These are phyloP conservation scores for Agonopterix alstromeriana DNA, from an alignment of 2,888 invertebrate species.

Conservation along the genomic window DNA sequence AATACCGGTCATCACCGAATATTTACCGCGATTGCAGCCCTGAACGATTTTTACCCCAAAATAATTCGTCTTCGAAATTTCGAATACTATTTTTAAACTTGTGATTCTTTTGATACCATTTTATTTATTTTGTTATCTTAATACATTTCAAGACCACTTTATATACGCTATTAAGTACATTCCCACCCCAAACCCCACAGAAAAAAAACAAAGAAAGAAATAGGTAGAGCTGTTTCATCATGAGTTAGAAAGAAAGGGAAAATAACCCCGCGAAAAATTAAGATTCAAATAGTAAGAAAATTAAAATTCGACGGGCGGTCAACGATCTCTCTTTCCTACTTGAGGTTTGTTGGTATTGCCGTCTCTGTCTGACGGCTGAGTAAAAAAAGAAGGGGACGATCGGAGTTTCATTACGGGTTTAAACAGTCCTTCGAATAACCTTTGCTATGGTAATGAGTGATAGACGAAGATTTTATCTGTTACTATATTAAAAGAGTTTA, in stretches of 20 bases:
- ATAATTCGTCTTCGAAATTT: too few species aligned
- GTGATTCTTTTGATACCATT: too few species aligned
- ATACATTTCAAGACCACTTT: too few species aligned
- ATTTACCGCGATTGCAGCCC: too few species aligned
- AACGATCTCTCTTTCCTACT: conserved; percentile 40
- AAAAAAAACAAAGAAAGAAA: conserved; percentile 51
- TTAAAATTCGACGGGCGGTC: conserved; percentile 74
- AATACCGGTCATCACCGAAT: too few species aligned
- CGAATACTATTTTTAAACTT: too few species aligned
- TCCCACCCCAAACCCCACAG: background rate
- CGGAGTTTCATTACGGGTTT: conserved; percentile 39
- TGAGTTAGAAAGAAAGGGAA: conserved; percentile 35
- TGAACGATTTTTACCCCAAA: too few species aligned
- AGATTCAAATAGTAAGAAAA: conserved; percentile 77
- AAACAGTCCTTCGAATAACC: conserved; percentile 1
- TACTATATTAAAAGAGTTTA: too few species aligned
- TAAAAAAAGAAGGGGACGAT: conserved; percentile 56
- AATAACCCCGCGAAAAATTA: conserved; percentile 68
- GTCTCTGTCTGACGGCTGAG: conserved; percentile 29
- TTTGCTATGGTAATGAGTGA: conserved; percentile 8
- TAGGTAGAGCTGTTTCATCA: conserved; percentile 18
- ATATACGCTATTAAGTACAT: background rate
- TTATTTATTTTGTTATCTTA: too few species aligned
- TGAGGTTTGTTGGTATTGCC: conserved; percentile 4
- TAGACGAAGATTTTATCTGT: background rate